Conservation (phyloP, 2,113 vertebrate species). For the Pseudorhombus dupliciocellatus region DNA sequence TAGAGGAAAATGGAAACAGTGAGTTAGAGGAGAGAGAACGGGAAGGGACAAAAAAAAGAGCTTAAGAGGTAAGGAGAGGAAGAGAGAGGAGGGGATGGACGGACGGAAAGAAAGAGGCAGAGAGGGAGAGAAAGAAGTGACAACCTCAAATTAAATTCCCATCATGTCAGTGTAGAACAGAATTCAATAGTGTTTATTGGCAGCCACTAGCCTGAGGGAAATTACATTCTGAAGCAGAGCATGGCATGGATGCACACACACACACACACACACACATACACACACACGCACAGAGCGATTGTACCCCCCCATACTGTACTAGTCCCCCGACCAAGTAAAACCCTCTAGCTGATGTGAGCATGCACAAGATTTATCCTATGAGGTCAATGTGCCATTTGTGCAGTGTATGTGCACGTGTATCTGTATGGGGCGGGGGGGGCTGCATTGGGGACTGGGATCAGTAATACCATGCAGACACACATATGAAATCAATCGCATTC, state of each 20-base stretch:
- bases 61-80: slow-evolving; percentile 9
- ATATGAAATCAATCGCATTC: neutral
- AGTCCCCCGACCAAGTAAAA: slow-evolving; percentile 42
- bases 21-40: slow-evolving; percentile 30
- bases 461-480: neutral
- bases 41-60: neutral
- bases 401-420: slow-evolving; percentile 26
- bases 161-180: slow-evolving; percentile 82
- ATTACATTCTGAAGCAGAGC: slow-evolving; percentile 81
- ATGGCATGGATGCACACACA: slow-evolving; percentile 72
- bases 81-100: slow-evolving; percentile 35
- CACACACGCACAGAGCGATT: slow-evolving; percentile 41
- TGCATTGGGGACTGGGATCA: neutral
- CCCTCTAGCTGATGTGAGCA: slow-evolving; percentile 61
- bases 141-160: slow-evolving; percentile 83
- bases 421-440: neutral
- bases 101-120: slow-evolving; percentile 44
- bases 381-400: slow-evolving; percentile 57
- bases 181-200: slow-evolving; percentile 85
- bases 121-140: slow-evolving; percentile 71
- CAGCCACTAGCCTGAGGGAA: slow-evolving; percentile 81
- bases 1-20: slow-evolving; percentile 40
- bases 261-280: slow-evolving; percentile 24
- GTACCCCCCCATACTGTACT: slow-evolving; percentile 48
- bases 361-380: slow-evolving; percentile 62